These are phyloP conservation scores for Timandra comae DNA, from an alignment of 2,888 invertebrate species.

Conservation along the genomic window DNA sequence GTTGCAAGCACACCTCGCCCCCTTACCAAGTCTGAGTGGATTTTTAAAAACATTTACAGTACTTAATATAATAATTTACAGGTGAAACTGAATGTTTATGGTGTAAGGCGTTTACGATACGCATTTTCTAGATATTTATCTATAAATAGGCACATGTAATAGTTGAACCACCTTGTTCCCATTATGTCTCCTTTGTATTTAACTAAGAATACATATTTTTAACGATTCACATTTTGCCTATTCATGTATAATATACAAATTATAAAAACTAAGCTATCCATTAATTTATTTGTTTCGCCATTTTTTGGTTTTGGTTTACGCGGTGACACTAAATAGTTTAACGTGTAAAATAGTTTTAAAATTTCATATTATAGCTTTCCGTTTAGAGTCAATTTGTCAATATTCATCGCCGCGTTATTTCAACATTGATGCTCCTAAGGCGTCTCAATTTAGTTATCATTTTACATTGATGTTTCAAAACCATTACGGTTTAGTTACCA, in stretches of 20 bases:
- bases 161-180: constrained; percentile 48
- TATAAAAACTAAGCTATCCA: constrained; percentile 58
- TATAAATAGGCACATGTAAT: constrained; percentile 49
- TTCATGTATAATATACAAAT: constrained; percentile 74
- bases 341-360: no score
- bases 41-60: constrained; percentile 40
- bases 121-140: constrained; percentile 24
- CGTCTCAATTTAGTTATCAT: no score
- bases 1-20: constrained; percentile 20
- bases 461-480: no score
- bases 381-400: no score
- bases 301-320: constrained; percentile 23
- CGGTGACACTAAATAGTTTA: no score
- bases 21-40: constrained; percentile 44
- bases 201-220: constrained; percentile 63
- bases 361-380: no score
- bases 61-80: constrained; percentile 29
- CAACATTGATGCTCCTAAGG: no score
- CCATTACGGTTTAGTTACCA: no score
- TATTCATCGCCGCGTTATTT: no score
- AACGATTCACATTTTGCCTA: constrained; percentile 74
- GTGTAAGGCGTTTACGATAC: constrained; percentile 13
- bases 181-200: constrained; percentile 51
- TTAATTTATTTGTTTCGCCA: constrained; percentile 47
- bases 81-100: constrained; percentile 21